Conservation (phyloP, 2,113 vertebrate species). For the Rissa tridactyla region DNA sequence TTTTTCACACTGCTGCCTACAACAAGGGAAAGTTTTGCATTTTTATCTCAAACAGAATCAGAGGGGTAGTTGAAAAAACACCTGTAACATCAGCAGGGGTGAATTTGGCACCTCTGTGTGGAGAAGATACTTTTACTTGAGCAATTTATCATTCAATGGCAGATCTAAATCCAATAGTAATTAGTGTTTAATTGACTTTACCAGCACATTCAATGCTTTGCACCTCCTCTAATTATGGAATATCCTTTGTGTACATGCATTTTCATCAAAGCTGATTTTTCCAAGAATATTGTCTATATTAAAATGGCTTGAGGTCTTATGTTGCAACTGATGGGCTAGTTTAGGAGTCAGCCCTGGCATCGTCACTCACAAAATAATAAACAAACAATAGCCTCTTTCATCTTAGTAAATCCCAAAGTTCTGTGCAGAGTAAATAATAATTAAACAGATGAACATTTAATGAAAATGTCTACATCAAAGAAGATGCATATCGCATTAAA, state of each 20-base stretch:
- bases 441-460: slow-evolving; percentile 39
- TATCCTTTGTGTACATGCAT: slow-evolving; percentile 16
- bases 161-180: slow-evolving; percentile 70
- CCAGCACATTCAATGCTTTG: slow-evolving; percentile 52
- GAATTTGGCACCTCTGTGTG: slow-evolving; percentile 30
- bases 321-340: background rate
- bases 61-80: slow-evolving; percentile 46
- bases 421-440: slow-evolving; percentile 27
- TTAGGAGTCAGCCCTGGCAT: background rate
- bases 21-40: slow-evolving; percentile 4
- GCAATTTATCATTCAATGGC: slow-evolving; percentile 49
- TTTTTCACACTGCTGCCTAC: slow-evolving; percentile 26
- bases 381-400: slow-evolving; percentile 39
- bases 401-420: slow-evolving; percentile 28
- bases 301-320: background rate
- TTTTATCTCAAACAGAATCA: slow-evolving; percentile 41
- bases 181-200: slow-evolving; percentile 78
- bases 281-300: background rate
- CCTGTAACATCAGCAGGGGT: slow-evolving; percentile 56
- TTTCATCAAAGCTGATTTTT: slow-evolving; percentile 42
- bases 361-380: slow-evolving; percentile 6
- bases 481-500: slow-evolving; percentile 27
- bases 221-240: slow-evolving; percentile 30
- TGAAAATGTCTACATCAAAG: slow-evolving; percentile 26
- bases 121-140: slow-evolving; percentile 45